Conservation (phyloP, 1,140 invertebrate species). For the Formica exsecta region DNA sequence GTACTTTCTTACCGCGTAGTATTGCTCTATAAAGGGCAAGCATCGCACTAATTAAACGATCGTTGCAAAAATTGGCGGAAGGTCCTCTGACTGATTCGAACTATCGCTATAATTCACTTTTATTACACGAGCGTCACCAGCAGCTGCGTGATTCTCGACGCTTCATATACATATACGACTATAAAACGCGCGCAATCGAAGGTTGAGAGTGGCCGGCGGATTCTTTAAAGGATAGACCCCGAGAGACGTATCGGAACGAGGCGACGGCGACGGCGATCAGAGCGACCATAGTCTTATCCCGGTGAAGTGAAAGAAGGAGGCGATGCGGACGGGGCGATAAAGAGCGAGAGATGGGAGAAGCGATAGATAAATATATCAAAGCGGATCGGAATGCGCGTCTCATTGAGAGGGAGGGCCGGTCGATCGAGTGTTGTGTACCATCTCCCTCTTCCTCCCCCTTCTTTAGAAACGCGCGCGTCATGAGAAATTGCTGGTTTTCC, state of each 20-base stretch:
- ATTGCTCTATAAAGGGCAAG: conserved; percentile 11
- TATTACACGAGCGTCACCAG: neutral
- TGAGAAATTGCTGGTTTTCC: conserved; percentile 84
- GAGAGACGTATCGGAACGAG: conserved; percentile 30
- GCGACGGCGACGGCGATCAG: conserved; percentile 24
- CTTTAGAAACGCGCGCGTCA: conserved; percentile 70
- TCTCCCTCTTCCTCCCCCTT: conserved; percentile 43
- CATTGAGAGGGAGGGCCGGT: conserved; percentile 49
- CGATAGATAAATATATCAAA: conserved; percentile 78
- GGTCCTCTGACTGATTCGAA: neutral
- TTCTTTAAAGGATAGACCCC: conserved; percentile 17
- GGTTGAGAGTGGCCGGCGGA: conserved; percentile 30
- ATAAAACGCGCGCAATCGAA: conserved; percentile 49
- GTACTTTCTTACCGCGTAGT: neutral
- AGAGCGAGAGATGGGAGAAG: conserved; percentile 71
- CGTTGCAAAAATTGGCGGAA: conserved; percentile 29
- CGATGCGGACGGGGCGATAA: conserved; percentile 69
- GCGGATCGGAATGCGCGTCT: conserved; percentile 70
- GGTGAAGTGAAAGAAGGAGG: conserved; percentile 59
- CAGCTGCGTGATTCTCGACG: conserved; percentile 2
- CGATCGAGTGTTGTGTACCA: conserved; percentile 26
- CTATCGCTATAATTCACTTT: conserved; percentile 55
- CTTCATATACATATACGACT: conserved; percentile 15
- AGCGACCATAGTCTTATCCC: conserved; percentile 45
- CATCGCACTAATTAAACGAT: conserved; percentile 36